Conservation (phyloP, 2,113 vertebrate species). For the Hucho hucho region DNA sequence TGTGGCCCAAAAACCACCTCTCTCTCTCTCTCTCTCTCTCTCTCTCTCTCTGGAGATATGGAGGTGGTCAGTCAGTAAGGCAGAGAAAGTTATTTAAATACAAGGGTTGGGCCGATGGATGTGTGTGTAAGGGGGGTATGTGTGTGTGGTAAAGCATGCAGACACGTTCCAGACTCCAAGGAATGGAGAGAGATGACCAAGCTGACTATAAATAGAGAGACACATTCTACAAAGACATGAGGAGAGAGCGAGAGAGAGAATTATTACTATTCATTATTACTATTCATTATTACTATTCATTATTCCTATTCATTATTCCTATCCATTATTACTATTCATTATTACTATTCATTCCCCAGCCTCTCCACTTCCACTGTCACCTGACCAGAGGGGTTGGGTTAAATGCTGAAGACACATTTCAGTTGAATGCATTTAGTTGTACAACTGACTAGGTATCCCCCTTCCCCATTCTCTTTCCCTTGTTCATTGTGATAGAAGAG, state of each 20-base stretch:
- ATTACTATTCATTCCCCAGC: no score
- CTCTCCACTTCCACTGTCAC: no score
- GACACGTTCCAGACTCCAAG: constrained; percentile 37
- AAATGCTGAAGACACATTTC: no score
- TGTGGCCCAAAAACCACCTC: constrained; percentile 7
- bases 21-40: constrained; percentile 17
- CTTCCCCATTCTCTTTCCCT: no score
- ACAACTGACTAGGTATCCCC: no score
- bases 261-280: no score
- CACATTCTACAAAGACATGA: background rate
- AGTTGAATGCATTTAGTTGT: no score
- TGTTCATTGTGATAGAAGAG: no score
- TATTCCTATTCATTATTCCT: no score
- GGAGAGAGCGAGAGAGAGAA: background rate
- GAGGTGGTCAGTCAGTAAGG: constrained; percentile 34
- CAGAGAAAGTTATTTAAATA: constrained; percentile 62
- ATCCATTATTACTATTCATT: no score
- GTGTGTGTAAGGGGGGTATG: constrained; percentile 30
- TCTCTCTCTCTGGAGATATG: constrained; percentile 16
- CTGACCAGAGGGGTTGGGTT: no score
- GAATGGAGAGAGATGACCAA: constrained; percentile 30
- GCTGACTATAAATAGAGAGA: background rate
- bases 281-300: no score
- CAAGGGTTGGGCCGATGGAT: constrained; percentile 54
- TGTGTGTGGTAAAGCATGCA: constrained; percentile 36